Conservation (phyloP, 2,888 invertebrate species). For the Sminthurinus aureus region DNA sequence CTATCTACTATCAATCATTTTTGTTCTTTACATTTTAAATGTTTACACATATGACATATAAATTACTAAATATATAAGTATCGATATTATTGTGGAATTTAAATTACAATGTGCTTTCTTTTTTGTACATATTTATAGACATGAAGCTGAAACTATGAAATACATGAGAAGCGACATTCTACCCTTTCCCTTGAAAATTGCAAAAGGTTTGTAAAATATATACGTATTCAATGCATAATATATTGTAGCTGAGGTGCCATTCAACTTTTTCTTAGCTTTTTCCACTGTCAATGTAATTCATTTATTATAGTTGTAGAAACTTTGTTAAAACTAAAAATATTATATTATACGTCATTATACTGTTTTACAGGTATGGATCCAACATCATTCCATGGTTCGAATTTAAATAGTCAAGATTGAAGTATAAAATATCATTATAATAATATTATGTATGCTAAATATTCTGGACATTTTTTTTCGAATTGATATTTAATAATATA, state of each 20-base stretch:
- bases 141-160: slow-evolving; percentile 4
- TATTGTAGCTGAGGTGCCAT: not conserved
- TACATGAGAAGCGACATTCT: not conserved
- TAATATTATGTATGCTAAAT: too few relatives aligned
- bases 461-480: too few relatives aligned
- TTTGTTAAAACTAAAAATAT: not conserved
- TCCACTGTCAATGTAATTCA: not conserved
- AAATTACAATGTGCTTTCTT: not conserved
- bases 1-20: too few relatives aligned
- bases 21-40: too few relatives aligned
- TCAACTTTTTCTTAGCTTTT: not conserved
- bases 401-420: not conserved
- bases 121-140: not conserved
- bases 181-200: slow-evolving; percentile 25
- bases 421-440: not conserved
- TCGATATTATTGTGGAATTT: too few relatives aligned
- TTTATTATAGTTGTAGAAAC: not conserved
- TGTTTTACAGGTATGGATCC: slow-evolving; percentile 12
- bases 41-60: too few relatives aligned
- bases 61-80: too few relatives aligned
- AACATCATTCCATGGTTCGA: not conserved
- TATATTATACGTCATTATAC: not conserved
- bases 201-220: slow-evolving; percentile 3
- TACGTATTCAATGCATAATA: not conserved
- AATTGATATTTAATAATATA: too few relatives aligned